Percentiles rank a stretch among this genome's conserved stretches.
Evolutionary conservation across 2,113 vertebrate species (phyloP).

Genomic region (Cisticola juncidis): DNA sequence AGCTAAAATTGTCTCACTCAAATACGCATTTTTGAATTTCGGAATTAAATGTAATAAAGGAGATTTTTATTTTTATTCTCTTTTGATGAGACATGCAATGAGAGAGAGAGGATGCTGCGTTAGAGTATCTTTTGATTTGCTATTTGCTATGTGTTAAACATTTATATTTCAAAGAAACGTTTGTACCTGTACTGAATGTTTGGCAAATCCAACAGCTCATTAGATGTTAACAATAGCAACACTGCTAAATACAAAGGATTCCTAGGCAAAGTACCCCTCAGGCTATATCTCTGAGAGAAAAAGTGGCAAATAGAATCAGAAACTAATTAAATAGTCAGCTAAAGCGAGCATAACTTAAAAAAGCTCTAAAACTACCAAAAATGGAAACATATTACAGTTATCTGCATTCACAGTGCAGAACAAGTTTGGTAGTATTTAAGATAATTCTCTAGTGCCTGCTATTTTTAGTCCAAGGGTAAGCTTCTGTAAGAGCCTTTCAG

Average conservation of each 20-base stretch:
- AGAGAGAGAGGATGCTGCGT: not conserved
- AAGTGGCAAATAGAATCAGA: conserved; percentile 74
- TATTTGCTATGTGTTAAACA: conserved; percentile 40
- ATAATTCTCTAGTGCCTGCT: conserved; percentile 83
- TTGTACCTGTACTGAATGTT: not conserved
- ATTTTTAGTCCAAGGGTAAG: conserved; percentile 95
- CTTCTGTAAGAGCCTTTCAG: conserved; percentile 90
- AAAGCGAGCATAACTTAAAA: conserved; percentile 71
- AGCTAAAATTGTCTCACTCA: not conserved
- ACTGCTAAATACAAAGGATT: conserved; percentile 63
- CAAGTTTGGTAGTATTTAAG: conserved; percentile 85
- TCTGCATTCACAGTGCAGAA: conserved; percentile 78
- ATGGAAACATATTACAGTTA: conserved; percentile 83
- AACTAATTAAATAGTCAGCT: conserved; percentile 81
- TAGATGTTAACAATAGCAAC: conserved; percentile 67
- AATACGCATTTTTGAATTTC: not conserved
- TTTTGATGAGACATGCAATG: not conserved
- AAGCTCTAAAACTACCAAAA: conserved; percentile 76
- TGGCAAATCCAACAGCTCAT: conserved; percentile 49
- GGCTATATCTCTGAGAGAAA: conserved; percentile 66
- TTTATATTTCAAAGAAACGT: conserved; percentile 45
- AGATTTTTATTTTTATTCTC: conserved; percentile 20
- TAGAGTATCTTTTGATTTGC: conserved; percentile 36
- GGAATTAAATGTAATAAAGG: not conserved
- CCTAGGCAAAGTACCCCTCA: conserved; percentile 50